These are phyloP conservation scores for Eulimnadia texana DNA, from an alignment of 1,140 invertebrate species.

Conservation along the genomic window DNA sequence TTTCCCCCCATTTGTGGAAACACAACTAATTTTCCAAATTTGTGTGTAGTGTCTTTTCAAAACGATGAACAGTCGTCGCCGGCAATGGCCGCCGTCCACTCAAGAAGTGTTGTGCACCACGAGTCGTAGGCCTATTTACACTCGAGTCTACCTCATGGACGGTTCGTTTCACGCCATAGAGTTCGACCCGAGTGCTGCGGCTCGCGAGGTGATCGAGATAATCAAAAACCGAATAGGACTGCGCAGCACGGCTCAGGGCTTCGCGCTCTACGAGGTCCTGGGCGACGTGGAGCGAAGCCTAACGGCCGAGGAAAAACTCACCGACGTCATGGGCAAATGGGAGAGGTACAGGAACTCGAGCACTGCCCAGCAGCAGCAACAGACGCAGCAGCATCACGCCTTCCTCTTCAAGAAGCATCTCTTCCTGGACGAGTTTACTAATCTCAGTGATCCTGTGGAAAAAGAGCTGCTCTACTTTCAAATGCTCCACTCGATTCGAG, in stretches of 20 bases:
- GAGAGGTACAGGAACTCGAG: conserved; percentile 54
- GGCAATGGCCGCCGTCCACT: conserved; percentile 81
- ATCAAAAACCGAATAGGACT: conserved; percentile 87
- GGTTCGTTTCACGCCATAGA: conserved; percentile 78
- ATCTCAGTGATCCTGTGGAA: conserved; percentile 72
- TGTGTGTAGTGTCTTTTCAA: conserved; percentile 67
- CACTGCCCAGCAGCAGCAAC: conserved; percentile 34
- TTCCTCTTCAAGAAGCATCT: conserved; percentile 86
- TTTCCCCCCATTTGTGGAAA: no score
- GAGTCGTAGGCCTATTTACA: conserved; percentile 75
- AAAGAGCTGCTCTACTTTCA: conserved; percentile 94
- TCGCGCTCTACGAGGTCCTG: conserved; percentile 62
- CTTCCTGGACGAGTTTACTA: conserved; percentile 72
- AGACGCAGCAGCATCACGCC: conserved; percentile 30
- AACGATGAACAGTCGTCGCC: conserved; percentile 66
- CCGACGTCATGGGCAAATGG: conserved; percentile 91
- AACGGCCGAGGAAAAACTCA: conserved; percentile 68
- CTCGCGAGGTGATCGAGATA: conserved; percentile 74
- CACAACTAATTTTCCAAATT: no score
- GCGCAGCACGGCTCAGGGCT: conserved; percentile 59
- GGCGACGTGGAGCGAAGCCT: conserved; percentile 70
- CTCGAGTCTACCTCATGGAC: conserved; percentile 83
- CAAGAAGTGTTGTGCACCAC: conserved; percentile 88
- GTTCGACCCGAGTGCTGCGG: conserved; percentile 85
- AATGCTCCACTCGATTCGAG: conserved; percentile 72